These are phyloP conservation scores for Mastigias papua DNA, from an alignment of 30 jellyfish, hydroid and myxozoan genomes.

Conservation along the genomic window DNA sequence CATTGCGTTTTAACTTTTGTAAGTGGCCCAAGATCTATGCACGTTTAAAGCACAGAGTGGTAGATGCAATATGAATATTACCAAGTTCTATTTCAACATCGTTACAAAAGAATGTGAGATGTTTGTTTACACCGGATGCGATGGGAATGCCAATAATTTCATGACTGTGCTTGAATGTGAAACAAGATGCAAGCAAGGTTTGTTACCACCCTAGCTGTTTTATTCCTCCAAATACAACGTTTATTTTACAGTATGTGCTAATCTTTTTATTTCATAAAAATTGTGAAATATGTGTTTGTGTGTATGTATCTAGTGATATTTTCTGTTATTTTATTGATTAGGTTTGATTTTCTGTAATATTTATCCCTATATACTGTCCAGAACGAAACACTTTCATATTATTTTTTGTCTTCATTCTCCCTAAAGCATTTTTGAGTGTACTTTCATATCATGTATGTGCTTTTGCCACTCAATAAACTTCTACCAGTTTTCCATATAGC, in stretches of 20 bases:
- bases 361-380: too few relatives aligned
- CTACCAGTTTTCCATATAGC: background rate
- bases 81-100: conserved; percentile 88
- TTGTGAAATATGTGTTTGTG: too few relatives aligned
- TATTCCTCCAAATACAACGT: background rate
- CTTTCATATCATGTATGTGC: too few relatives aligned
- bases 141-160: conserved; percentile 97
- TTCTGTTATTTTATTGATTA: too few relatives aligned
- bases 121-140: conserved; percentile 96
- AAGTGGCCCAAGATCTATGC: conserved; percentile 85
- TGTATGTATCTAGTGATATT: too few relatives aligned
- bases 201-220: background rate
- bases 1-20: background rate
- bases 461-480: too few relatives aligned
- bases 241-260: too few relatives aligned
- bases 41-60: conserved; percentile 82
- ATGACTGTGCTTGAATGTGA: conserved; percentile 95
- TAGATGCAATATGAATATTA: conserved; percentile 85
- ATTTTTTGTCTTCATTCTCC: too few relatives aligned
- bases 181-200: conserved; percentile 90
- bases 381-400: too few relatives aligned
- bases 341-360: too few relatives aligned
- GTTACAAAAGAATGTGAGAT: conserved; percentile 94
- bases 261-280: too few relatives aligned
- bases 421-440: too few relatives aligned